Evolutionary conservation across 2,797 vertebrate genomes (phyloP), one percentile per base, ranked within the genome.

Genomic region (Hydrophis major): DNA sequence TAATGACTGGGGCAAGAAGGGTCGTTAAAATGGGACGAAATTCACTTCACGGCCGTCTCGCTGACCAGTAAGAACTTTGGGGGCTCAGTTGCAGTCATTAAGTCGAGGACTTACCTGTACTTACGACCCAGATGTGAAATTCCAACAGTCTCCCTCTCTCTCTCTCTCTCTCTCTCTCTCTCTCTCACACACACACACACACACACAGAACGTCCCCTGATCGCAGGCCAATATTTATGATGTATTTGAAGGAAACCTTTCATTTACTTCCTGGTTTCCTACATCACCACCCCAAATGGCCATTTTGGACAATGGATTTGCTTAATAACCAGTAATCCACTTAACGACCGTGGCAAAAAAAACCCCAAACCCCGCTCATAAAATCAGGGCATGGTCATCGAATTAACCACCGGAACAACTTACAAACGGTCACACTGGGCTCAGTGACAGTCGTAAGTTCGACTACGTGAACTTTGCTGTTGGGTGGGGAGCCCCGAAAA

Each of bases 41-140:
- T 69, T 6, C 13, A 0, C n/a, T 6, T 32, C 6, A 32, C 2
- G 10, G 0, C 27, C 1, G 1, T 63, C 1, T 32, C n/a, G 14
- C n/a, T 69, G 14, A 18, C 11, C 66, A 16, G 16, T 14, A 3
- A 3, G 1, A 16, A 66, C 4, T n/a, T 66, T 18, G 0, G 13
- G 66, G 57, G 4, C n/a, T 69, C n/a, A 0, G 0, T 32, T 69
- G 28, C 2, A 0, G 66, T 32, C 2, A 2, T 66, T 61, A 69
- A 32, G n/a, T 1, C 0, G 11, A 69, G 66, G 14, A 32, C n/a
- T 28, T 69, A 32, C 14, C n/a, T 6, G 13, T 32, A 69, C 13
- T 32, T 69, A 32, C 0, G 2, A 32, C n/a, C n/a, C 66, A 69
- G 66, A 6, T 69, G 32, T 69, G 14, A 69, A 69, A 69, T 69